Evolutionary conservation across 2,888 invertebrate species (phyloP), one percentile per base, ranked within the genome.

Genomic region (Drosophila borborema): DNA sequence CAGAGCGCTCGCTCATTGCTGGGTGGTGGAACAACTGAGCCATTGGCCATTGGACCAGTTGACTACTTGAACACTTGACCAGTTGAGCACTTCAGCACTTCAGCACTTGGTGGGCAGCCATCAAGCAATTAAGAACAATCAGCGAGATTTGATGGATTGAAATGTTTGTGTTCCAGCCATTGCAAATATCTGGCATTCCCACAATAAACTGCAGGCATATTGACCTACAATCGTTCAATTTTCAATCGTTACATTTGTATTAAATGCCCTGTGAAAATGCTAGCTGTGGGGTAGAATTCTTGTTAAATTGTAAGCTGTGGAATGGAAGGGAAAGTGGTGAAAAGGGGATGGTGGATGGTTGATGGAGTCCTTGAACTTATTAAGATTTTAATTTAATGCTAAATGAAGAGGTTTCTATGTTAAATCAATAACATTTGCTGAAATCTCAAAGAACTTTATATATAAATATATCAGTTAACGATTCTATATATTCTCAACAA

Each of bases 121-220:
- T 74, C 74, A n/a, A 72, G 83, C 83, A 84, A 88, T 84, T 88
- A 88, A 82, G 86, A 74, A 86, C 75, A 88, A 88, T 88, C 80
- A 82, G 71, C 62, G 66, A 72, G 66, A 70, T 86, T 78, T 88
- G 83, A 86, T 80, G 80, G 77, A 85, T 77, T 78, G 80, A 78
- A 78, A 80, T 80, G 68, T 68, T 78, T 56, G 20, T 64, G 20
- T 55, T 49, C n/a, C 62, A 64, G 64, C 48, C 43, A 79, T 61
- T 56, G 46, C n/a, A 45, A 70, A 70, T 73, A 41, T 40, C 58
- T 58, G 34, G 34, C 60, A 28, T 78, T 61, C 74, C 28, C 51
- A 60, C 36, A 74, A 43, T 58, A 43, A 63, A 45, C 40, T 55
- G 45, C 48, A 55, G 31, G 40, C 23, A 46, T 46, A 23, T 20